Conservation (phyloP, 2,797 vertebrate species). For the Hafferia zeledoni region DNA sequence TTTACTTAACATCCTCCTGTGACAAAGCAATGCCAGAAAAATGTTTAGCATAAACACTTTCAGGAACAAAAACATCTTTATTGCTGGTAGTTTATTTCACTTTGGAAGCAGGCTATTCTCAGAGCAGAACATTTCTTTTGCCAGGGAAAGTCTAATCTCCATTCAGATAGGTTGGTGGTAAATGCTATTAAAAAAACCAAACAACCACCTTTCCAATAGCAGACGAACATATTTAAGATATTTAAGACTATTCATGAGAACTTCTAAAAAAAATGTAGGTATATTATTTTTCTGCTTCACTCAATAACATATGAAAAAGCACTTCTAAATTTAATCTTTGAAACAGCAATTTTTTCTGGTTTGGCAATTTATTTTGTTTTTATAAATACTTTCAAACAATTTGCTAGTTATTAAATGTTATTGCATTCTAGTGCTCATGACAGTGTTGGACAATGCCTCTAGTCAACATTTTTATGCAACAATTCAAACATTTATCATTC, state of each 20-base stretch:
- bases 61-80: conserved; percentile 6
- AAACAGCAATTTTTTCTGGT: not conserved
- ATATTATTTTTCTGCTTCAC: not conserved
- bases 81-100: not conserved
- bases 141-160: not conserved
- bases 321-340: not conserved
- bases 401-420: not conserved
- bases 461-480: not conserved
- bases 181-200: not conserved
- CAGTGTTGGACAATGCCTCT: not conserved
- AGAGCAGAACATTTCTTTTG: not conserved
- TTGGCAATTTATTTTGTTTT: not conserved
- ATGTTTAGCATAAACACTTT: conserved; percentile 17
- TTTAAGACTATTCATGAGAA: not conserved
- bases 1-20: not conserved
- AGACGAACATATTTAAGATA: not conserved
- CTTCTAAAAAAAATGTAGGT: not conserved
- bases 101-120: not conserved
- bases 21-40: conserved; percentile 19
- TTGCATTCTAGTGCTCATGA: not conserved
- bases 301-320: not conserved
- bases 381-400: not conserved
- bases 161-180: not conserved
- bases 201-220: not conserved
- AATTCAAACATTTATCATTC: conserved; percentile 11